Conservation (phyloP, 2,113 vertebrate genomes). For the Rutilus rutilus region DNA sequence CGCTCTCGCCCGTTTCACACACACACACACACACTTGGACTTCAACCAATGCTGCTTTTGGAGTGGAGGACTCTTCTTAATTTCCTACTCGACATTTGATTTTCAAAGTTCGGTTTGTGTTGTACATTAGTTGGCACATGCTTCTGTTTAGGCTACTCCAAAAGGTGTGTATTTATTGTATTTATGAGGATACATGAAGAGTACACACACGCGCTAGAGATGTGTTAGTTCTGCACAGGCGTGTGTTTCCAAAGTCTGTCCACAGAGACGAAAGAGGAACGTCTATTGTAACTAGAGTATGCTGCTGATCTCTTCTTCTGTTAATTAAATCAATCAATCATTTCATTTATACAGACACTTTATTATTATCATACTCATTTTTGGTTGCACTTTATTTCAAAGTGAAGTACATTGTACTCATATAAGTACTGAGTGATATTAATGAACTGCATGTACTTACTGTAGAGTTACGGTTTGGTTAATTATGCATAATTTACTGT, state of each 20-base stretch:
- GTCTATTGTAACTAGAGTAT: constrained; percentile 19
- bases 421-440: too few species aligned
- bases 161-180: constrained; percentile 33
- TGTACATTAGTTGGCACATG: constrained; percentile 36
- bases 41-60: constrained; percentile 61
- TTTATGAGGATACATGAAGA: constrained; percentile 54
- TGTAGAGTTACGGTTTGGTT: too few species aligned
- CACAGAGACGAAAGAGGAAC: not conserved
- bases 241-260: too few species aligned
- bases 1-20: constrained; percentile 46
- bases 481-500: too few species aligned
- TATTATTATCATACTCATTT: not conserved
- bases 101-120: constrained; percentile 53
- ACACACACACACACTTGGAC: constrained; percentile 35
- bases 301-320: constrained; percentile 20
- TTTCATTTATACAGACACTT: constrained; percentile 14
- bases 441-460: too few species aligned
- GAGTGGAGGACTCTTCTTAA: constrained; percentile 47
- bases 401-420: too few species aligned
- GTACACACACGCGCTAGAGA: constrained; percentile 59
- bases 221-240: constrained; percentile 52
- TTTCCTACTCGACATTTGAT: constrained; percentile 47
- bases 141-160: constrained; percentile 46
- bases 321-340: not conserved
- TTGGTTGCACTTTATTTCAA: not conserved